Base-by-base conservation (phyloP, 2,888 invertebrate genomes). In the Tachina lurida region DNA sequence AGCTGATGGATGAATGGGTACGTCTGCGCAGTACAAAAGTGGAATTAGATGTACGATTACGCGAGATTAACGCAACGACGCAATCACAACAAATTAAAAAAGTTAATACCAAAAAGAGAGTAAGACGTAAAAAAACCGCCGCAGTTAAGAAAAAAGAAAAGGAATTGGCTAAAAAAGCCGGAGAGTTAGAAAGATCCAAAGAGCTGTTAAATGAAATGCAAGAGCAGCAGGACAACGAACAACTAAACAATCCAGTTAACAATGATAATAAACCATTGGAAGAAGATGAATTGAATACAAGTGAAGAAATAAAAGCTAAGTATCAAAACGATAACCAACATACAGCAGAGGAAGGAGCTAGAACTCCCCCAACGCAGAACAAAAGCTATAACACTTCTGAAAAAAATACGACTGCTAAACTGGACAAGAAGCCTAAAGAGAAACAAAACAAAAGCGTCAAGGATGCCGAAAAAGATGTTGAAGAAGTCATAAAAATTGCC, bases 31-130 rank as follows among this genome's bases (percentile, higher is more conserved):
- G 89, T n/a, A 84, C 87, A 1, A 88, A 77, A 31, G 82, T 65
- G 0, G 90, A 92, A 49, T 89, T 92, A n/a, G 93, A 92, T 83
- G 89, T 90, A n/a, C 90, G 91, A 15, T 74, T 92, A 67, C 90
- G 92, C 1, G 91, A 91, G 77, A 89, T 91, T 10, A 92, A 90
- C 85, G 89, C 90, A 86, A 82, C 76, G 43, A 49, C 22, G 52
- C 31, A 84, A 58, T 47, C 87, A 17, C 54, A 76, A 13, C 58
- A 80, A 22, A 71, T 68, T 15, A 87, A 86, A 43, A 84, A 83
- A 60, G 70, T 84, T 9, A 71, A 88, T 22, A 81, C 83, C 9
- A 71, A 88, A 82, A 82, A 78, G 75, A 68, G 88, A 7, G 76
- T 73, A 84, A 86, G 73, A 39, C 80, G 88, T 58, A 87, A 87